Base-by-base conservation (phyloP, 2,113 vertebrate genomes). In the Apaloderma vittatum region DNA sequence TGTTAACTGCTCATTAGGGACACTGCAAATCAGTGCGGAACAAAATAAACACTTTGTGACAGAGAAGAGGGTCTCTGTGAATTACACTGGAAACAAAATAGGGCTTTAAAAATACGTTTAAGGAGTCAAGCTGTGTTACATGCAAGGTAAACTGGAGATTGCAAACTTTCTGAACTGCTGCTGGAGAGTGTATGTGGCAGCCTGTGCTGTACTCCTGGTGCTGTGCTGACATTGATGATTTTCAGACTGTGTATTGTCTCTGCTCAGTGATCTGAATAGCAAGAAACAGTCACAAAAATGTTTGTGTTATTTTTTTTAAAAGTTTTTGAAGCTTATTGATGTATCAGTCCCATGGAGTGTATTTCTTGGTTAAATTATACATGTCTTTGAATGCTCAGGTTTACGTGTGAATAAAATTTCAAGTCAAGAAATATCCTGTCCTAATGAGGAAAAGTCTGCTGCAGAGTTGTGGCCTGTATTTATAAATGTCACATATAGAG, bases 1-100 rank as follows among this genome's bases (percentile, higher is more conserved):
- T 49, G 75, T 96, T 96, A 96, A 88, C 86, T 91, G 84, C 77
- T 97, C 96, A 67, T 79, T 74, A 65, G 90, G 86, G 81, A 95
- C 75, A 13, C 49, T 23, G 57, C 81, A 95, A 93, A 96, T 90
- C 71, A 91, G 80, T 7, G 1, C 0, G 0, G 94, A 94, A 74
- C 43, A 90, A 94, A 96, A 94, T 82, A 96, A 94, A 96, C 62
- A 54, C 65, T 73, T 81, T 0, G 0, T 48, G 73, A 48, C 46
- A 74, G 62, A 90, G 66, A 83, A 78, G 52, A 89, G 11, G 15
- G 5, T 46, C 30, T 87, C 51, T 90, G 75, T 81, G 93, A 89
- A 51, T 85, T 89, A 61, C 22, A 29, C 12, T 68, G 34, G 48
- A 40, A 86, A 59, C 6, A 58, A 84, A 84, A 30, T 2, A 2